phyloP scores from a whole-genome alignment of 2,113 vertebrate genomes.

The Malurus melanocephalus region DNA sequence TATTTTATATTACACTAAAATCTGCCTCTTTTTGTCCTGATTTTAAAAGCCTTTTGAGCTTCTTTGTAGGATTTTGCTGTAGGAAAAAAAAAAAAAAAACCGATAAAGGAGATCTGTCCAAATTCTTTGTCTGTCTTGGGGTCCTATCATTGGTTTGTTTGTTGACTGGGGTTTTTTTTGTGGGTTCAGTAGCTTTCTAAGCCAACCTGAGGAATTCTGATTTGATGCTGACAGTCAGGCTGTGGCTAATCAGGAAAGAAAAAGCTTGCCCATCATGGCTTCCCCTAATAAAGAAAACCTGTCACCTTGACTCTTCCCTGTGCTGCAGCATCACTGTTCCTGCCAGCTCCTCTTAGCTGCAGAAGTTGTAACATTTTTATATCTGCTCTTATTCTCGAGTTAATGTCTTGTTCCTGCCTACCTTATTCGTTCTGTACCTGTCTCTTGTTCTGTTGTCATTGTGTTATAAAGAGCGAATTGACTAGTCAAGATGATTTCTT shows the following conservation, averaged over 20 bases:
- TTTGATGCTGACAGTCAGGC: background rate
- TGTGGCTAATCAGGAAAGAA: background rate
- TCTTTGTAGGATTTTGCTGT: background rate
- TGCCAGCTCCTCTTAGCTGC: conserved; percentile 9
- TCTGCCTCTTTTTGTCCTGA: background rate
- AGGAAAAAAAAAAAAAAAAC: background rate
- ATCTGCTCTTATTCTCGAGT: background rate
- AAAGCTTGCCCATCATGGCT: background rate
- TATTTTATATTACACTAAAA: background rate
- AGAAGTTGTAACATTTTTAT: conserved; percentile 30
- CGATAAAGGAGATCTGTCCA: background rate
- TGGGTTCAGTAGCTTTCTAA: background rate
- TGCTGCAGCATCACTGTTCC: background rate
- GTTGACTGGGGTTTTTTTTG: background rate
- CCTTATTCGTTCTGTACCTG: conserved; percentile 37
- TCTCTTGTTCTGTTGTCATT: conserved; percentile 30
- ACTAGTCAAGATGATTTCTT: conserved; percentile 41
- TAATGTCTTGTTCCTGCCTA: conserved; percentile 44
- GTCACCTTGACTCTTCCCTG: background rate
- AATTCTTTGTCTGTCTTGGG: background rate
- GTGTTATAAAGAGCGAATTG: conserved; percentile 23
- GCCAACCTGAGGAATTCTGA: background rate
- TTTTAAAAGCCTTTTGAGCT: background rate
- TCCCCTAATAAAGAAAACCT: background rate
- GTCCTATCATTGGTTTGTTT: background rate